Evolutionary conservation across 2,113 vertebrate species (phyloP).

Genomic region (Osmerus mordax): DNA sequence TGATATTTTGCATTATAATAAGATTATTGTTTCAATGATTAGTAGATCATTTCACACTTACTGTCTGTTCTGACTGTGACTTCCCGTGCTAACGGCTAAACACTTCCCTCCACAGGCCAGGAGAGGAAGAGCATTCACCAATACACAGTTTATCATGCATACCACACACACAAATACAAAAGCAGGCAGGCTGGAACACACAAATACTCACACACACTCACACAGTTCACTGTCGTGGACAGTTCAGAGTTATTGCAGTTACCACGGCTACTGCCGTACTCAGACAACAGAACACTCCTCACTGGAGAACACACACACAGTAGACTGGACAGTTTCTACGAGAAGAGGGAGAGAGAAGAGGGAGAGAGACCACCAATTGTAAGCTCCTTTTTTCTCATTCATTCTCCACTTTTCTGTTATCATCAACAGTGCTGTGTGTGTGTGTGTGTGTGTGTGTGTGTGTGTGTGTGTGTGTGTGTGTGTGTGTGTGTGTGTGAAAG

Average conservation of each 20-base stretch:
- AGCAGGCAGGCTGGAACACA: not conserved
- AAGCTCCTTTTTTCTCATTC: too few relatives aligned
- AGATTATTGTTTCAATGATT: too few relatives aligned
- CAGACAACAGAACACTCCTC: not conserved
- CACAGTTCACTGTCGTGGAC: not conserved
- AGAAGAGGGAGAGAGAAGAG: not conserved
- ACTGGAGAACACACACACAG: not conserved
- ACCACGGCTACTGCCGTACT: not conserved
- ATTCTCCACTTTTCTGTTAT: not conserved
- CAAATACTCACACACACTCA: not conserved
- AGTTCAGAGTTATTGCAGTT: not conserved
- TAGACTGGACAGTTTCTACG: not conserved
- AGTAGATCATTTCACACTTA: not conserved
- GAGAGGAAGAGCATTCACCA: constrained; percentile 1
- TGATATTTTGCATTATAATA: too few relatives aligned
- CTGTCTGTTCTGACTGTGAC: not conserved
- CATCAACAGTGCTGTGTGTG: not conserved
- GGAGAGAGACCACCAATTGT: too few relatives aligned
- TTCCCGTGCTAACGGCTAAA: constrained; percentile 15
- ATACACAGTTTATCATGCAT: not conserved
- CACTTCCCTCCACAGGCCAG: constrained; percentile 46
- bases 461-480: not conserved
- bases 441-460: constrained; percentile 3
- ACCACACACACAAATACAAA: not conserved
- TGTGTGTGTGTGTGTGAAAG: not conserved